Evolutionary conservation across 2,113 vertebrate genomes (phyloP).

Genomic region (Oplegnathus fasciatus): DNA sequence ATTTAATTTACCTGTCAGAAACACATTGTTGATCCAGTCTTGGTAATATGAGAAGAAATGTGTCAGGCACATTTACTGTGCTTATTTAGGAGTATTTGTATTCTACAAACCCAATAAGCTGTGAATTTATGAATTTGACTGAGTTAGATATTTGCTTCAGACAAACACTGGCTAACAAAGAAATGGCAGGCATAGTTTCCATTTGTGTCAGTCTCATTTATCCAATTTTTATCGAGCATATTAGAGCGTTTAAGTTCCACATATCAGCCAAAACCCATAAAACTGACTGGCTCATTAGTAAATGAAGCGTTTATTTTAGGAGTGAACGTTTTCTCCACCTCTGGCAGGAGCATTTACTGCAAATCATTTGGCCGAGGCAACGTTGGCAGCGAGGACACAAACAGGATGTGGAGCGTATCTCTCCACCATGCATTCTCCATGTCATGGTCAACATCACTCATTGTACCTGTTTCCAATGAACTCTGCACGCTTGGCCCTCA

Average conservation of each 20-base stretch:
- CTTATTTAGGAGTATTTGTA: background rate
- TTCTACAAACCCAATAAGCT: background rate
- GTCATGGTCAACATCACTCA: conserved; percentile 8
- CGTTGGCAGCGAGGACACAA: conserved; percentile 18
- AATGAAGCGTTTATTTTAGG: conserved; percentile 19
- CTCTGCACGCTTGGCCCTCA: conserved; percentile 22
- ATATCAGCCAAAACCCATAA: conserved; percentile 36
- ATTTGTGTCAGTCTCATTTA: conserved; percentile 30
- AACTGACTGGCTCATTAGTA: conserved; percentile 42
- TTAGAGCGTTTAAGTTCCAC: conserved; percentile 17
- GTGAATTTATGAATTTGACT: background rate
- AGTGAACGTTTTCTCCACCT: conserved; percentile 19
- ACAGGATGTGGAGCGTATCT: conserved; percentile 24
- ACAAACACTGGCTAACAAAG: background rate
- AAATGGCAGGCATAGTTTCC: conserved; percentile 25
- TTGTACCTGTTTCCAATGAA: conserved; percentile 46
- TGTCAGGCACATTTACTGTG: background rate
- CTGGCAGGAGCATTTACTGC: conserved; percentile 25
- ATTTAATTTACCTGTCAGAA: background rate
- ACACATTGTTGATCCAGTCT: background rate
- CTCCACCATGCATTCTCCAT: conserved; percentile 1
- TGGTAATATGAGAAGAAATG: background rate
- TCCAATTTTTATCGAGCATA: conserved; percentile 16
- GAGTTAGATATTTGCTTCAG: background rate
- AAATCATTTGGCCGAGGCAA: background rate